Conservation (phyloP, 2,113 vertebrate species). For the Rattus rattus region DNA sequence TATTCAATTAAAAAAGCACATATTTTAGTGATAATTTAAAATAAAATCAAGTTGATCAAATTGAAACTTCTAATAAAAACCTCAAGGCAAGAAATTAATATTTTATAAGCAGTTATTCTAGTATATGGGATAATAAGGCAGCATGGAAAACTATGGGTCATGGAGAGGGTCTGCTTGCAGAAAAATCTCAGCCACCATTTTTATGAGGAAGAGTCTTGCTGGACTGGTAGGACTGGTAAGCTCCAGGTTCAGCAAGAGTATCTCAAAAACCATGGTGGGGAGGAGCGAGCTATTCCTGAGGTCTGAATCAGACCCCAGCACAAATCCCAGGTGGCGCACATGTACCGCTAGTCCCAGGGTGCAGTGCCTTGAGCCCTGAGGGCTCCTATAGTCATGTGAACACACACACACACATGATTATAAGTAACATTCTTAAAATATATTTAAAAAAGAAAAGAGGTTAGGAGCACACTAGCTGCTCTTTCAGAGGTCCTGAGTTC, state of each 20-base stretch:
- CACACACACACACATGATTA: neutral
- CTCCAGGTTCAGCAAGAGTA: neutral
- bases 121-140: neutral
- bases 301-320: neutral
- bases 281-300: neutral
- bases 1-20: conserved; percentile 10
- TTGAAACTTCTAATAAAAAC: conserved; percentile 63
- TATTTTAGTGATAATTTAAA: conserved; percentile 43
- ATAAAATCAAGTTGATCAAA: conserved; percentile 42
- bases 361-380: neutral
- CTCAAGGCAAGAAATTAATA: neutral
- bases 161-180: neutral
- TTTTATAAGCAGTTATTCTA: conserved; percentile 17
- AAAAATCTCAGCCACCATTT: neutral
- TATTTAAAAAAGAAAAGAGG: neutral
- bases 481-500: too few relatives aligned
- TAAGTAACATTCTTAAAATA: neutral
- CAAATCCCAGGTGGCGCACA: too few relatives aligned
- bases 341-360: neutral
- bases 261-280: neutral
- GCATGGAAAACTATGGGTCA: neutral
- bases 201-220: too few relatives aligned
- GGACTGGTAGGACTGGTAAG: too few relatives aligned
- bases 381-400: neutral
- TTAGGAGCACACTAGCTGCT: too few relatives aligned